Conservation (phyloP, 2,113 vertebrate genomes). For the Centropus bengalensis region DNA sequence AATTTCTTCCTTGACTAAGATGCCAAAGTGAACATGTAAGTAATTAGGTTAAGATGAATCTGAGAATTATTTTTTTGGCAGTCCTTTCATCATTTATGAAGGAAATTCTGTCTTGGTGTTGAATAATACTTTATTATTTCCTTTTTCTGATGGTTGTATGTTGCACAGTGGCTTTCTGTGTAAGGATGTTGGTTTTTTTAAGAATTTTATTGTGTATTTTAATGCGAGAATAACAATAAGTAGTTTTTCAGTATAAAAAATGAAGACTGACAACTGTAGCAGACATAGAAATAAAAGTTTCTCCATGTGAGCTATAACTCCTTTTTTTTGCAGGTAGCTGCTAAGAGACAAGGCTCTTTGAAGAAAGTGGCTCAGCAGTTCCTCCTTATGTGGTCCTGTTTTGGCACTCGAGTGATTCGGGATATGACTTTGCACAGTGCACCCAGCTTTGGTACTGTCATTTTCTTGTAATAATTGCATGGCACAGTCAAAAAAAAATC, state of each 20-base stretch:
- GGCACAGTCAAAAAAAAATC: neutral
- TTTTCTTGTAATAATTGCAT: neutral
- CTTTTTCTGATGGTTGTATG: neutral
- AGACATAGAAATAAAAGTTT: neutral
- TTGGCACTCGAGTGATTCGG: conserved; percentile 97
- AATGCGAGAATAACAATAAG: neutral
- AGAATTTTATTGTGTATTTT: neutral
- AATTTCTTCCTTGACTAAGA: neutral
- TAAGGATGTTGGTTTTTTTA: neutral
- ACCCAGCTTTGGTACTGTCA: conserved; percentile 93
- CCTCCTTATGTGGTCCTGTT: conserved; percentile 99
- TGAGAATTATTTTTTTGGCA: neutral
- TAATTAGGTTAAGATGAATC: neutral
- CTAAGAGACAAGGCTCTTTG: conserved; percentile 91
- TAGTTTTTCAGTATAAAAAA: neutral
- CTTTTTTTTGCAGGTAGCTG: conserved; percentile 88
- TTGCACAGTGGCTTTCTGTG: neutral
- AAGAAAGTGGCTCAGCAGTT: conserved; percentile 98
- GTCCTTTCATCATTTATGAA: neutral
- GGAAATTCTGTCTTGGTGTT: neutral
- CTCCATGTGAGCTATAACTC: neutral
- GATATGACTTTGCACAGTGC: conserved; percentile 99
- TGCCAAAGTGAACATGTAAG: neutral
- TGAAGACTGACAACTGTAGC: neutral
- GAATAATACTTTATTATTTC: neutral